These are phyloP conservation scores for Junonia oenone DNA, from an alignment of 2,888 invertebrate genomes.

Conservation along the genomic window DNA sequence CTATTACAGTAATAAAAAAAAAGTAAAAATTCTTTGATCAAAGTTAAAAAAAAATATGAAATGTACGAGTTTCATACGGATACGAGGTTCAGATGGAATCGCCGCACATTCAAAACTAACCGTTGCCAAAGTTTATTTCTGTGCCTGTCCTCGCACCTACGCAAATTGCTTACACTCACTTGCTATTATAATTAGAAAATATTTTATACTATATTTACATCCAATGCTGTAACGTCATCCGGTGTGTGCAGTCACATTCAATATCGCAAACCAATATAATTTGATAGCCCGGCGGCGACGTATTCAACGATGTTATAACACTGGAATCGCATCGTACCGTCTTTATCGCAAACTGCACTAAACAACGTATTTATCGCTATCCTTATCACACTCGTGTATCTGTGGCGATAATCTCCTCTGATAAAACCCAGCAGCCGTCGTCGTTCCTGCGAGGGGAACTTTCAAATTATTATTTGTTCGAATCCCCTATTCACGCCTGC, in stretches of 20 bases:
- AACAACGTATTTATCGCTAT: slow-evolving; percentile 33
- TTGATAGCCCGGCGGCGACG: not conserved
- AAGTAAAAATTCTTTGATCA: slow-evolving; percentile 6
- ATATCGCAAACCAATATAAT: slow-evolving; percentile 2
- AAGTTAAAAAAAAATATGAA: slow-evolving; percentile 16
- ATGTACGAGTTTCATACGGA: not conserved
- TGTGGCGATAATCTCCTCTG: slow-evolving; percentile 53
- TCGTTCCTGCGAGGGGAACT: slow-evolving; percentile 44
- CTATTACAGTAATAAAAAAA: not conserved
- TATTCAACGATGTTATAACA: slow-evolving; percentile 1
- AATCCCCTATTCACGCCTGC: slow-evolving; percentile 41
- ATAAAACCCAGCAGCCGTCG: slow-evolving; percentile 53
- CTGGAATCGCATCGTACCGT: not conserved
- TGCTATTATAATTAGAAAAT: slow-evolving; percentile 74
- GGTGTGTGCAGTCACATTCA: slow-evolving; percentile 5
- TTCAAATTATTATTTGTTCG: slow-evolving; percentile 52
- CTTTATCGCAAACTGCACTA: slow-evolving; percentile 27
- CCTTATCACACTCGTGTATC: slow-evolving; percentile 44
- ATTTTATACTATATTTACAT: slow-evolving; percentile 58
- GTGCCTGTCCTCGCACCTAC: slow-evolving; percentile 59
- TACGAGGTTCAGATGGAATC: slow-evolving; percentile 11
- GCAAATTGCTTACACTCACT: slow-evolving; percentile 75
- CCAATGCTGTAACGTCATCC: slow-evolving; percentile 25
- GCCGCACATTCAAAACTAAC: slow-evolving; percentile 17
- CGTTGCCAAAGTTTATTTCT: slow-evolving; percentile 73